phyloP scores from a whole-genome alignment of 2,888 invertebrate genomes.

The Diarsia dahlii region DNA sequence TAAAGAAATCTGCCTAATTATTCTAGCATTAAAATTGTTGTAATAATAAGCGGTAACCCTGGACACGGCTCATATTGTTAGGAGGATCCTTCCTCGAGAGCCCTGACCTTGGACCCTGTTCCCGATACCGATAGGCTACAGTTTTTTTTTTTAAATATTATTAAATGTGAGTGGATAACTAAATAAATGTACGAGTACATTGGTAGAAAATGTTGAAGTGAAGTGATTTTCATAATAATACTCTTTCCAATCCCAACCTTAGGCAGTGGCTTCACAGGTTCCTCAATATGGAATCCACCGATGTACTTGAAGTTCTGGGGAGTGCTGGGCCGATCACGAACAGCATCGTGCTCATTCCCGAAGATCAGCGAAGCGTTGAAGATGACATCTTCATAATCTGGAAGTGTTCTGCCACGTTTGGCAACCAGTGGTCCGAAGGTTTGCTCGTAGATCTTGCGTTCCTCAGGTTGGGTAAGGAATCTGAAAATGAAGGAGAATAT shows the following conservation, averaged over 20 bases:
- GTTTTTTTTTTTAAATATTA: too few relatives aligned
- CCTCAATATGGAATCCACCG: constrained; percentile 79
- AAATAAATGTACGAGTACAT: too few relatives aligned
- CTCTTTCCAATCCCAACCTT: constrained; percentile 67
- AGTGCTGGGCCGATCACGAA: constrained; percentile 69
- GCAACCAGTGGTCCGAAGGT: constrained; percentile 67
- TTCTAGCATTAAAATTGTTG: too few relatives aligned
- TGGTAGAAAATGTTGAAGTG: too few relatives aligned
- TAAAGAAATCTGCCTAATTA: too few relatives aligned
- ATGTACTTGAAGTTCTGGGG: constrained; percentile 77
- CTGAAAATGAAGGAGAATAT: constrained; percentile 36
- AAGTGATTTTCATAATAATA: neutral
- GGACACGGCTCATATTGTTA: too few relatives aligned
- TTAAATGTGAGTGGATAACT: too few relatives aligned
- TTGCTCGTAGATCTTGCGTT: constrained; percentile 65
- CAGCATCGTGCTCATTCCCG: constrained; percentile 76
- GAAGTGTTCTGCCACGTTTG: constrained; percentile 67
- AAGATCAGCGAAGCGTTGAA: constrained; percentile 78
- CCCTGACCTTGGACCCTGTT: too few relatives aligned
- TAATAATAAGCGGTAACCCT: too few relatives aligned
- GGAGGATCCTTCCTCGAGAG: too few relatives aligned
- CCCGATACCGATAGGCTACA: too few relatives aligned
- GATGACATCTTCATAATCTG: constrained; percentile 69
- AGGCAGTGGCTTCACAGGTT: constrained; percentile 73
- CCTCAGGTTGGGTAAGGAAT: constrained; percentile 48